Conservation (phyloP, 2,888 invertebrate species). For the Harpalus rubripes region DNA sequence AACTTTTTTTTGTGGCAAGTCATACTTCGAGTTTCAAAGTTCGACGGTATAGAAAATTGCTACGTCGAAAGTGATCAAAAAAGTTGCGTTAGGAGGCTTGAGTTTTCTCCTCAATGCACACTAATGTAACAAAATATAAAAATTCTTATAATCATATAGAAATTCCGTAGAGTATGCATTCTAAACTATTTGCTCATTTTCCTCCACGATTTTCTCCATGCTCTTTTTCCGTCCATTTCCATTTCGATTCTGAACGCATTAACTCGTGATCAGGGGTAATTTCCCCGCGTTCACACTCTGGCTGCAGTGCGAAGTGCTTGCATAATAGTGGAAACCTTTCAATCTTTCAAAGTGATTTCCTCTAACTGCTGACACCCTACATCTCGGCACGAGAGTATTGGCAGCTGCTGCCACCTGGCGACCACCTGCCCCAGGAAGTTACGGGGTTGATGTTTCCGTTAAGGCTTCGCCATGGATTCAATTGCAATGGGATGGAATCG, state of each 20-base stretch:
- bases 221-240: not conserved
- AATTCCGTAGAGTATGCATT: not conserved
- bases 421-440: conserved; percentile 18
- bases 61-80: too few relatives aligned
- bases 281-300: conserved; percentile 13
- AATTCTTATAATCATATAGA: too few relatives aligned
- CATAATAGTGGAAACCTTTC: conserved; percentile 61
- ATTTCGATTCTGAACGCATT: not conserved
- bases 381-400: conserved; percentile 1
- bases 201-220: not conserved
- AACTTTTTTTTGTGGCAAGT: too few relatives aligned
- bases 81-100: too few relatives aligned
- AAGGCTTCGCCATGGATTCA: not conserved
- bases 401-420: conserved; percentile 43
- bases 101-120: too few relatives aligned
- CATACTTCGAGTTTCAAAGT: too few relatives aligned
- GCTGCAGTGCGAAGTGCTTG: conserved; percentile 1
- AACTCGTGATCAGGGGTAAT: conserved; percentile 31
- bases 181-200: not conserved
- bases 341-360: conserved; percentile 60
- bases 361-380: not conserved
- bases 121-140: too few relatives aligned
- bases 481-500: not conserved
- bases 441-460: conserved; percentile 34
- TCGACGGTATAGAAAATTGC: too few relatives aligned